Conservation (phyloP, 2,113 vertebrate species). For the Pelvicachromis taeniatus region DNA sequence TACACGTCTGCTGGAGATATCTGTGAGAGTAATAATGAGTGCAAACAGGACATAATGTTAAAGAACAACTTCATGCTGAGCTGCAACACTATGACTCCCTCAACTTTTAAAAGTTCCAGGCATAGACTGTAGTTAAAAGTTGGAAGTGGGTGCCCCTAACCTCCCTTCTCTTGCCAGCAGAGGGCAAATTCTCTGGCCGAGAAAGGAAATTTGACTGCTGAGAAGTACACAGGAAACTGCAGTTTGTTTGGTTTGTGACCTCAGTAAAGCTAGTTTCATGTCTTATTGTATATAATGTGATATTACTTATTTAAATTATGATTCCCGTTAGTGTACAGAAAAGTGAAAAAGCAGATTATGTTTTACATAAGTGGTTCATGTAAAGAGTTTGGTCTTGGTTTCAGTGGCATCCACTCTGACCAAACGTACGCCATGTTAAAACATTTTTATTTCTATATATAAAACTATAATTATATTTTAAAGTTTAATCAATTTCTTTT, state of each 20-base stretch:
- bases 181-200: not conserved
- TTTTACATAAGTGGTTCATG: not conserved
- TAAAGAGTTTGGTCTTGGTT: not conserved
- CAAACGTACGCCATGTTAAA: fast-evolving
- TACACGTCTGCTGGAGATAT: not conserved
- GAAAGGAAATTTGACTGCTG: not conserved
- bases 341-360: no score
- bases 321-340: not conserved
- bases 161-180: not conserved
- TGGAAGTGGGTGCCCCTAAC: fast-evolving
- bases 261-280: not conserved
- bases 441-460: not conserved
- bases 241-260: not conserved
- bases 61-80: not conserved
- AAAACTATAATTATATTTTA: not conserved
- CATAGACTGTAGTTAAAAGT: not conserved
- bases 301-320: not conserved
- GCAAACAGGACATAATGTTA: not conserved
- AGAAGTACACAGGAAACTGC: not conserved
- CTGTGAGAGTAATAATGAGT: fast-evolving
- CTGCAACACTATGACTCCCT: fast-evolving
- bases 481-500: not conserved
- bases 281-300: not conserved
- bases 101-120: not conserved
- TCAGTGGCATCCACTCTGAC: not conserved